A percentile compares a stretch with the other conserved stretches of the same genome.
These are phyloP conservation scores for Hylaea fasciaria DNA, from an alignment of 2,888 invertebrate genomes.

Conservation along the genomic window DNA sequence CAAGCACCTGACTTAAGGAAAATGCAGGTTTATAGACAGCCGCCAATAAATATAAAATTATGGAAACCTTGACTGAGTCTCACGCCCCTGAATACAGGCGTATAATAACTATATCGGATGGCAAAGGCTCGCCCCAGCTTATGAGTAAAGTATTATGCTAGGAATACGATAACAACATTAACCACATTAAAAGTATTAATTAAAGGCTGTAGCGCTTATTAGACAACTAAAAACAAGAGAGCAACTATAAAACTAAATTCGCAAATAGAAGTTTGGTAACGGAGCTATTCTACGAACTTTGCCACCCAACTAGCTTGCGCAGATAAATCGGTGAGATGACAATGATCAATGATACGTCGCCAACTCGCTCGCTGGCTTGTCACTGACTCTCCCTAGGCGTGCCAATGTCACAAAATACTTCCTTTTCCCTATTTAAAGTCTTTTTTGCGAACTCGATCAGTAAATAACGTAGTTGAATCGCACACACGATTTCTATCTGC, in stretches of 20 bases:
- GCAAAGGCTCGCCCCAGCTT: conserved; percentile 12
- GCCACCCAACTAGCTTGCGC: too few species aligned
- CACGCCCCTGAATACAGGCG: conserved; percentile 33
- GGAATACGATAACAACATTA: conserved; percentile 5
- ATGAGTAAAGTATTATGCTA: conserved; percentile 28
- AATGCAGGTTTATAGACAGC: background rate
- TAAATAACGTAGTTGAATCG: background rate
- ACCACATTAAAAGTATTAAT: too few species aligned
- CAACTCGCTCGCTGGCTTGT: too few species aligned
- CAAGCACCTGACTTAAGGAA: background rate
- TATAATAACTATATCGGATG: conserved; percentile 28
- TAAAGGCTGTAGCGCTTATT: background rate
- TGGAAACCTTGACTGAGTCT: conserved; percentile 23
- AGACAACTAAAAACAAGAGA: background rate
- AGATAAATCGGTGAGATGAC: too few species aligned
- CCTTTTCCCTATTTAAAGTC: too few species aligned
- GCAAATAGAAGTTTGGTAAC: too few species aligned
- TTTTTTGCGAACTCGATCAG: background rate
- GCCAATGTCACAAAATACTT: too few species aligned
- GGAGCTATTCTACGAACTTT: too few species aligned
- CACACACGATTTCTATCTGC: conserved; percentile 11
- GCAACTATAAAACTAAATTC: background rate
- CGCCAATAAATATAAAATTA: conserved; percentile 2
- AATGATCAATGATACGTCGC: too few species aligned
- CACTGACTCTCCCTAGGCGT: too few species aligned